Conservation (phyloP, 2,797 vertebrate species). For the Erethizon dorsatum region DNA sequence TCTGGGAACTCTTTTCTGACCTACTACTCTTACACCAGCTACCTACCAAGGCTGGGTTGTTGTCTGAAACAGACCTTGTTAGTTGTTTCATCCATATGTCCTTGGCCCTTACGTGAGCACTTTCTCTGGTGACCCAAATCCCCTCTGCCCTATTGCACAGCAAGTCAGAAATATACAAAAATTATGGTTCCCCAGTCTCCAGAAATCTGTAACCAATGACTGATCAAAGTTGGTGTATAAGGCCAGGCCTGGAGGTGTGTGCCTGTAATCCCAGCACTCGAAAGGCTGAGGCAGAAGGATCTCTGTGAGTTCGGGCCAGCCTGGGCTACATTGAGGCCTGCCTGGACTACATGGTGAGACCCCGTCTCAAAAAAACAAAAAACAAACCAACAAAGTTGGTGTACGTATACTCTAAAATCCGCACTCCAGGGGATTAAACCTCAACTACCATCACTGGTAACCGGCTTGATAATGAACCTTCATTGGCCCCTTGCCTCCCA, state of each 20-base stretch:
- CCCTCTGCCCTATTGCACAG: background rate
- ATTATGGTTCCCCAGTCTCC: background rate
- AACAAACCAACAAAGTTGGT: background rate
- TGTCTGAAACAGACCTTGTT: background rate
- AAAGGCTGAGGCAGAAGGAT: background rate
- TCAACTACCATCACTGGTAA: background rate
- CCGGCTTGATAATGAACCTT: background rate
- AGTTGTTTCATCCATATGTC: background rate
- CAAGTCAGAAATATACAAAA: conserved; percentile 30
- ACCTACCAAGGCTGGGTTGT: background rate
- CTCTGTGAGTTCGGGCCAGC: background rate
- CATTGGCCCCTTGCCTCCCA: background rate
- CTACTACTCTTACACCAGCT: background rate
- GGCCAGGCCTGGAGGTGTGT: background rate
- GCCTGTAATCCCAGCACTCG: background rate
- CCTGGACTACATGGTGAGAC: background rate
- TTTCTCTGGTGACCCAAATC: background rate
- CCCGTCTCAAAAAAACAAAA: background rate
- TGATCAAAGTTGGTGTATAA: background rate
- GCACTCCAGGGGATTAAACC: background rate
- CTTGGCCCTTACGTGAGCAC: background rate
- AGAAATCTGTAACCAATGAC: conserved; percentile 4
- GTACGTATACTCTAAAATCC: background rate
- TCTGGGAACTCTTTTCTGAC: background rate
- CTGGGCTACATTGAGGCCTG: no score